These are phyloP conservation scores for Acholoe squamosa DNA, from an alignment of 2,888 invertebrate genomes.

Conservation along the genomic window DNA sequence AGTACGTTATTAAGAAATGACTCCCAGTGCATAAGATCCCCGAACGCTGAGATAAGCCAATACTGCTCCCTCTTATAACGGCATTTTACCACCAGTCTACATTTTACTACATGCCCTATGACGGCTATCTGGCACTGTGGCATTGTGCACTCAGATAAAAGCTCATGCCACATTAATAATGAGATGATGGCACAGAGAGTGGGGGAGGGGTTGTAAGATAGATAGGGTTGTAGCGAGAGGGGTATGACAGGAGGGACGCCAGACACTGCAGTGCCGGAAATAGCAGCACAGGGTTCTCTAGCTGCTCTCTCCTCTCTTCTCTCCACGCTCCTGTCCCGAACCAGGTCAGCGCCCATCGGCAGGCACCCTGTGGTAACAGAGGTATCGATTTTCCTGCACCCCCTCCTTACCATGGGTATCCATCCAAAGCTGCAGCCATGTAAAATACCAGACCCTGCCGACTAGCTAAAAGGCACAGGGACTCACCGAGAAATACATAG, in stretches of 20 bases:
- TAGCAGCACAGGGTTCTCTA: background rate
- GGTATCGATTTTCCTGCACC: slow-evolving; percentile 10
- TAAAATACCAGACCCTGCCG: background rate
- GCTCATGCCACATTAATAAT: no score
- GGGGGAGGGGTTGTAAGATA: no score
- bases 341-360: background rate
- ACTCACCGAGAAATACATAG: background rate
- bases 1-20: no score
- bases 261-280: background rate
- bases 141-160: no score
- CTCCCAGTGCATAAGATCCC: no score
- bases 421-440: slow-evolving; percentile 13
- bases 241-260: background rate
- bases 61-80: no score
- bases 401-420: no score
- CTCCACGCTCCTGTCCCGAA: background rate
- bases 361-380: background rate
- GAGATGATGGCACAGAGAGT: no score
- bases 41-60: no score
- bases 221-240: background rate
- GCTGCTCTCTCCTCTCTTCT: background rate
- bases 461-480: background rate
- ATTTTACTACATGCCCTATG: no score
- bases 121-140: no score
- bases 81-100: no score